Conservation (phyloP, 2,113 vertebrate species). For the Elanus axillaris region DNA sequence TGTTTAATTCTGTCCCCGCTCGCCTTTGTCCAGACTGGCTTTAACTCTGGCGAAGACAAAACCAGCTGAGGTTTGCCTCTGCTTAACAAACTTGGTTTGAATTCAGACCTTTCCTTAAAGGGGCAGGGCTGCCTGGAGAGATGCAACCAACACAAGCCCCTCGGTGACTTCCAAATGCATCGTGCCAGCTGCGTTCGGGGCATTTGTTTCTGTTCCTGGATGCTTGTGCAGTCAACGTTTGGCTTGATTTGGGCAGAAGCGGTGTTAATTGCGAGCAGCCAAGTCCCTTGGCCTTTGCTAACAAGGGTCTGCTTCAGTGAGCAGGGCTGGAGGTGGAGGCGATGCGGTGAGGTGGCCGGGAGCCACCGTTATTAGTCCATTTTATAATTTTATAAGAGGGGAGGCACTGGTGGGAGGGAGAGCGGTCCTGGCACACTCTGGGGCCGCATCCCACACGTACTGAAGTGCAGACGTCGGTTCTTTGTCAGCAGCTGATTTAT, state of each 20-base stretch:
- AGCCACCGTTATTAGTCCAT: no score
- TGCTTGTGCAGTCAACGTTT: not conserved
- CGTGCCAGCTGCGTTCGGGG: not conserved
- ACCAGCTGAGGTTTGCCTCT: not conserved
- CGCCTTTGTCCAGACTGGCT: not conserved
- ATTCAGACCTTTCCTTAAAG: not conserved
- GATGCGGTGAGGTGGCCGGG: fast-evolving
- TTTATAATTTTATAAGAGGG: no score
- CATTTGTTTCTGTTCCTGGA: not conserved
- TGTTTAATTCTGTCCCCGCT: not conserved
- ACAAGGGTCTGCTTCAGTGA: not conserved
- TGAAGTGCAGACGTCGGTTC: fast-evolving
- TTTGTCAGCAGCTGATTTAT: not conserved
- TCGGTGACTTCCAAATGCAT: not conserved
- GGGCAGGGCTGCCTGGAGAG: not conserved
- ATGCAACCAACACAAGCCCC: not conserved
- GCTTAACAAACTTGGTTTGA: not conserved
- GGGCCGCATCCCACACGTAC: not conserved
- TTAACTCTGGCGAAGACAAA: not conserved
- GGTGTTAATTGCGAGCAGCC: not conserved
- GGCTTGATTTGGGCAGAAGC: not conserved
- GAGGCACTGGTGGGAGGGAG: not conserved
- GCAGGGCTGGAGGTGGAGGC: not conserved
- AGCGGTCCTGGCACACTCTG: not conserved
- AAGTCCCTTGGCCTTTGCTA: not conserved